Evolutionary conservation across 1,140 invertebrate genomes (phyloP).

Genomic region (Zaprionus inermis): DNA sequence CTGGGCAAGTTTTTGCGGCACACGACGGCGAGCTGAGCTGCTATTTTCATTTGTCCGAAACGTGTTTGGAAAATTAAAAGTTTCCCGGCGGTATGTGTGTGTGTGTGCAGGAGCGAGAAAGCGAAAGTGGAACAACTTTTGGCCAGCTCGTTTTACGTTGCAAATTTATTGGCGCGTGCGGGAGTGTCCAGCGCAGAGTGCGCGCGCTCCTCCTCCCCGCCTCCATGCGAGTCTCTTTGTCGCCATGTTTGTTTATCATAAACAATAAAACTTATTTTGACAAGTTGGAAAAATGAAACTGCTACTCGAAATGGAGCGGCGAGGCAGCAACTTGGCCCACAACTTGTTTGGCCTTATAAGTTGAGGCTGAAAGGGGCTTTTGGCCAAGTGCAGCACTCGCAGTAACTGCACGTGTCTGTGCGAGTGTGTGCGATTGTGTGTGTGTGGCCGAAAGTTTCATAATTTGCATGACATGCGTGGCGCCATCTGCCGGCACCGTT

Average conservation of each 20-base stretch:
- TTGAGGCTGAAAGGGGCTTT: conserved; percentile 1
- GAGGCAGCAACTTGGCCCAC: conserved; percentile 23
- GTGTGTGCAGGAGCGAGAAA: conserved; percentile 37
- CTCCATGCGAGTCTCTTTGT: conserved; percentile 14
- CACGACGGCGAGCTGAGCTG: conserved; percentile 14
- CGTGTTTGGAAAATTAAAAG: conserved; percentile 80
- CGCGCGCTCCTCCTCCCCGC: background rate
- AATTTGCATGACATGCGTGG: conserved; percentile 76
- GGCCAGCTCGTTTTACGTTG: conserved; percentile 49
- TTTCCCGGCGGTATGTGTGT: conserved; percentile 25
- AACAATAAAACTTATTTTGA: conserved; percentile 80
- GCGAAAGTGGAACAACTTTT: conserved; percentile 63
- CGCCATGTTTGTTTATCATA: conserved; percentile 72
- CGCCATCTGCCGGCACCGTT: conserved; percentile 64
- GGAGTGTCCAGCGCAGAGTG: conserved; percentile 6
- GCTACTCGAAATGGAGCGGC: conserved; percentile 26
- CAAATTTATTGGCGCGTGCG: conserved; percentile 53
- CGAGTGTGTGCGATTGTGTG: conserved; percentile 27
- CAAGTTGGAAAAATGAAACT: conserved; percentile 71
- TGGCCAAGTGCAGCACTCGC: conserved; percentile 28
- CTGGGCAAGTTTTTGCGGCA: conserved; percentile 43
- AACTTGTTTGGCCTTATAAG: conserved; percentile 57
- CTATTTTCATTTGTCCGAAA: conserved; percentile 75
- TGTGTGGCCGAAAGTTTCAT: conserved; percentile 58
- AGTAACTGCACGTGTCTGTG: conserved; percentile 11